Conservation (phyloP, 2,797 vertebrate genomes). For the Philypnodon macrostomus region DNA sequence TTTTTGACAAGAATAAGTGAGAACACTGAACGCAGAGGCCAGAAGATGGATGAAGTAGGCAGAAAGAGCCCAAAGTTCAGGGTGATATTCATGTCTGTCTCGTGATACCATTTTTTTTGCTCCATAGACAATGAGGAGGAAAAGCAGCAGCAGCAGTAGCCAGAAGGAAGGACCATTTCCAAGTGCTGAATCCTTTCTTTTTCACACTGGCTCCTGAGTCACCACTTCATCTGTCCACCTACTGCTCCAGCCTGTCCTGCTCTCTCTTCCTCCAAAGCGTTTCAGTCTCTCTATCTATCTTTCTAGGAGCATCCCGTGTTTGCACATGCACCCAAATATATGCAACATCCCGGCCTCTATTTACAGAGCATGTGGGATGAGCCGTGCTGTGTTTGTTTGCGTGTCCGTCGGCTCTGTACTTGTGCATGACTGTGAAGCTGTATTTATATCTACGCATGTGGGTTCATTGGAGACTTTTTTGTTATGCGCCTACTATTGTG, state of each 20-base stretch:
- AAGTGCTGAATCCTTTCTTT: constrained; percentile 63
- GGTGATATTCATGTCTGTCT: constrained; percentile 36
- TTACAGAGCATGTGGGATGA: constrained; percentile 74
- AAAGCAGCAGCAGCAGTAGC: constrained; percentile 21
- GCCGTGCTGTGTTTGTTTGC: constrained; percentile 38
- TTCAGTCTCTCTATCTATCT: constrained; percentile 24
- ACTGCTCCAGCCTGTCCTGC: constrained; percentile 29
- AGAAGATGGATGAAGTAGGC: constrained; percentile 35
- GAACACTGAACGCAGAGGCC: neutral
- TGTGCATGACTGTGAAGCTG: constrained; percentile 35
- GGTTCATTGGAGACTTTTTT: constrained; percentile 21
- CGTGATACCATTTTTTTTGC: constrained; percentile 15
- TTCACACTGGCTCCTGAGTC: constrained; percentile 67
- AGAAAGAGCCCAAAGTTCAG: constrained; percentile 36
- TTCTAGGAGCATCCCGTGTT: constrained; percentile 63
- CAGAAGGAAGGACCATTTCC: constrained; percentile 50
- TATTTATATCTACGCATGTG: constrained; percentile 27
- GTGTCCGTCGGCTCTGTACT: constrained; percentile 48
- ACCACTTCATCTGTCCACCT: constrained; percentile 71
- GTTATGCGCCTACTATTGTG: constrained; percentile 12
- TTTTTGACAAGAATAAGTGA: neutral
- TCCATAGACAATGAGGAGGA: constrained; percentile 23
- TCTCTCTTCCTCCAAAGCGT: constrained; percentile 11
- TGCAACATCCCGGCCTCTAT: constrained; percentile 73
- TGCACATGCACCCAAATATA: constrained; percentile 67